A percentile compares a stretch with the other conserved stretches of the same genome.
Evolutionary conservation across 2,888 invertebrate genomes (phyloP).

Genomic region (Brenthis hecate): DNA sequence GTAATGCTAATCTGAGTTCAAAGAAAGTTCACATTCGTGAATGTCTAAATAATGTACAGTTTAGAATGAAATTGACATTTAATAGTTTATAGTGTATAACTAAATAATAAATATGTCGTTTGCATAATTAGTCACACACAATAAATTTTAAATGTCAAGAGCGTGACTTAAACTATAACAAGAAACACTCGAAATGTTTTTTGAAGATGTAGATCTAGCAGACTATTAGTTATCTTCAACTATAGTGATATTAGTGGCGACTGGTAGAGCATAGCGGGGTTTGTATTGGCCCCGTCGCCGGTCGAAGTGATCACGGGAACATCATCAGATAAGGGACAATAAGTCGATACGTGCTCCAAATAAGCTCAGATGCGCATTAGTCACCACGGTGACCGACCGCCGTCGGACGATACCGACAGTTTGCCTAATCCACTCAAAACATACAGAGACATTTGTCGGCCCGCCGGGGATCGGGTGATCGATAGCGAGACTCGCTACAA

Average conservation of each 20-base stretch:
- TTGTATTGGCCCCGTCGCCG: conserved; percentile 33
- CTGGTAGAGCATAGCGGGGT: conserved; percentile 47
- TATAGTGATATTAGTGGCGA: conserved; percentile 47
- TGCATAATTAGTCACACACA: conserved; percentile 57
- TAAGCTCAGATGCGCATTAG: conserved; percentile 72
- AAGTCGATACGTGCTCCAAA: conserved; percentile 75
- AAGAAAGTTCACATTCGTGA: conserved; percentile 41
- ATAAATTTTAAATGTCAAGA: conserved; percentile 62
- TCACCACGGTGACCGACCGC: conserved; percentile 64
- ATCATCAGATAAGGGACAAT: conserved; percentile 78
- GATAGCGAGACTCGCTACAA: conserved; percentile 79
- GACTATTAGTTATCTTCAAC: conserved; percentile 61
- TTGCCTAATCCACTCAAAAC: conserved; percentile 81
- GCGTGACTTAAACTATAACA: conserved; percentile 70
- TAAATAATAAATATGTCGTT: conserved; percentile 54
- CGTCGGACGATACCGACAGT: conserved; percentile 57
- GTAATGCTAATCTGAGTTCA: background rate
- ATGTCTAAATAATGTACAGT: conserved; percentile 45
- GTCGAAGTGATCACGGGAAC: conserved; percentile 46
- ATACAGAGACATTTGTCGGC: conserved; percentile 79
- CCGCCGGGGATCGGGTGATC: conserved; percentile 74
- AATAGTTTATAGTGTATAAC: conserved; percentile 41
- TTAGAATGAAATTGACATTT: conserved; percentile 51
- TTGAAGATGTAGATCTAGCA: conserved; percentile 55
- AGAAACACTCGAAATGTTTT: conserved; percentile 69